Conservation (phyloP, 2,113 vertebrate species). For the Jacana jacana region DNA sequence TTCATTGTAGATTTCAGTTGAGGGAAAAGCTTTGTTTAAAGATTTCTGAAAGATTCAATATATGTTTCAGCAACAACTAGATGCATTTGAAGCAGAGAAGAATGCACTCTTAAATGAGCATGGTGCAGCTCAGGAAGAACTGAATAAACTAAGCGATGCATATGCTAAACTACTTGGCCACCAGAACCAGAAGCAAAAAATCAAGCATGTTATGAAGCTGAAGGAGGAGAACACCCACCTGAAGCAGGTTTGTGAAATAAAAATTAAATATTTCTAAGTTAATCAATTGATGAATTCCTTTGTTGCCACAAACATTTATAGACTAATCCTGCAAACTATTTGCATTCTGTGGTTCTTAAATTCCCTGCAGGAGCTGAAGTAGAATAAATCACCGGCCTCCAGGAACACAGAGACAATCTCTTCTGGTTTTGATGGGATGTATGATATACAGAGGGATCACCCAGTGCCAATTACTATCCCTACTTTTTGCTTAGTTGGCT, state of each 20-base stretch:
- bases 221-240: constrained; percentile 89
- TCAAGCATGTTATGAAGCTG: constrained; percentile 93
- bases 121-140: constrained; percentile 86
- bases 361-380: background rate
- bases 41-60: background rate
- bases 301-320: background rate
- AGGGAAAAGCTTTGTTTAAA: background rate
- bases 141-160: constrained; percentile 86
- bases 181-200: constrained; percentile 97
- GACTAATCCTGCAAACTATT: background rate
- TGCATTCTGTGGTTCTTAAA: background rate
- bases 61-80: constrained; percentile 85
- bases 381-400: background rate
- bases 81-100: constrained; percentile 89
- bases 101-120: constrained; percentile 85
- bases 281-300: background rate
- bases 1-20: background rate
- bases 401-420: background rate
- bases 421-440: background rate
- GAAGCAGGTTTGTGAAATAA: constrained; percentile 82
- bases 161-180: constrained; percentile 92
- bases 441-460: background rate
- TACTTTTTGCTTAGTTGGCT: background rate
- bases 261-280: background rate
- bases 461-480: background rate